phyloP scores from a whole-genome alignment of 2,113 vertebrate genomes.

The Sardina pilchardus region DNA sequence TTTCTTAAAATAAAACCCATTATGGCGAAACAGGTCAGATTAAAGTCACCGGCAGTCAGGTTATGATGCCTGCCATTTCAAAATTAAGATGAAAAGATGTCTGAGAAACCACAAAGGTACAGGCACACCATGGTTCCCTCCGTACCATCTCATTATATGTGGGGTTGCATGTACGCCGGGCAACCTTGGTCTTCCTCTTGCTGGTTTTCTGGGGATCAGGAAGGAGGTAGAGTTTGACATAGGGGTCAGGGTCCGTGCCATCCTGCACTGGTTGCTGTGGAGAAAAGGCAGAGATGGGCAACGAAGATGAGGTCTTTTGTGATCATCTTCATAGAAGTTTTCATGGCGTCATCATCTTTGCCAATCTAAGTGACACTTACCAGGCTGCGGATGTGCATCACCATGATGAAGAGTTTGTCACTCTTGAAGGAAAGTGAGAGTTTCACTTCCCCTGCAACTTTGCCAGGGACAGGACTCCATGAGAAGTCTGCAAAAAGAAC shows the following conservation, averaged over 20 bases:
- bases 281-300: not conserved
- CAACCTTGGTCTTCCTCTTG: conserved; percentile 97
- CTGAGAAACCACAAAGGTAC: not conserved
- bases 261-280: conserved; percentile 85
- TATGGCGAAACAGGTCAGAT: too few relatives aligned
- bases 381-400: conserved; percentile 94
- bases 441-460: conserved; percentile 88
- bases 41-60: not conserved
- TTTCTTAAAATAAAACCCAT: too few relatives aligned
- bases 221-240: conserved; percentile 95
- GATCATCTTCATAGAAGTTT: not conserved
- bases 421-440: conserved; percentile 94
- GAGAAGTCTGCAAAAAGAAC: conserved; percentile 71
- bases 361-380: conserved; percentile 68
- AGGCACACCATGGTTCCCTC: not conserved
- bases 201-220: conserved; percentile 95
- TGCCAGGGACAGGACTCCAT: conserved; percentile 80
- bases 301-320: not conserved
- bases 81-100: not conserved
- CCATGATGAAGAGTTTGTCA: conserved; percentile 96
- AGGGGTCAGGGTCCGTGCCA: conserved; percentile 91
- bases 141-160: conserved; percentile 96
- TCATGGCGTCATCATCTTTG: not conserved
- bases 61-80: not conserved
- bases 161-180: conserved; percentile 94